Percentiles rank a stretch among this genome's conserved stretches.
Conservation (phyloP, 1,140 invertebrate genomes). For the Ceratoteleas bidentatus region DNA sequence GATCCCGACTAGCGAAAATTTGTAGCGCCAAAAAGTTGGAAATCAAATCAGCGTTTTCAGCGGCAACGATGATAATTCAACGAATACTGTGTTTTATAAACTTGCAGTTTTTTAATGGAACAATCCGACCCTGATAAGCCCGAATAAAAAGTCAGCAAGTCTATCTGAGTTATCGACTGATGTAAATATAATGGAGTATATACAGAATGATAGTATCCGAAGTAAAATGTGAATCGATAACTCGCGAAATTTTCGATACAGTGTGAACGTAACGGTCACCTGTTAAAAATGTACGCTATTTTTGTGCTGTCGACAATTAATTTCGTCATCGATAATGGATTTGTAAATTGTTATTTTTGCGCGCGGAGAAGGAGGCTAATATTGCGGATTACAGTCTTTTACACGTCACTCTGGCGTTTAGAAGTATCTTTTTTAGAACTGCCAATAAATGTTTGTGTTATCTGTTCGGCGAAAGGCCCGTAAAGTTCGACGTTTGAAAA, state of each 20-base stretch:
- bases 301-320: neutral
- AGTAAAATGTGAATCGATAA: constrained; percentile 4
- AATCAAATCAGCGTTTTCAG: too few relatives aligned
- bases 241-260: neutral
- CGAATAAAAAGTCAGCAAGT: too few relatives aligned
- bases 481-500: constrained; percentile 23
- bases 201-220: neutral
- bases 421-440: constrained; percentile 16
- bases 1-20: too few relatives aligned
- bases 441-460: constrained; percentile 32
- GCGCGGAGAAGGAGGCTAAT: constrained; percentile 3
- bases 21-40: too few relatives aligned
- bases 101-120: too few relatives aligned
- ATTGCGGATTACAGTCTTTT: neutral
- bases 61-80: too few relatives aligned
- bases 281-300: neutral
- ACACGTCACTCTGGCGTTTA: constrained; percentile 3
- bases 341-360: neutral
- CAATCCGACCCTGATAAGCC: too few relatives aligned
- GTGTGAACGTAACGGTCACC: neutral
- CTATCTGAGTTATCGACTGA: neutral
- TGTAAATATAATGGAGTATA: neutral
- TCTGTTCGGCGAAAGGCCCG: constrained; percentile 7
- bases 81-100: too few relatives aligned
- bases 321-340: neutral